A percentile compares a stretch with the other conserved stretches of the same genome.
These are phyloP conservation scores for Lepilemur septentrionalis DNA, from an alignment of 2,797 vertebrate species.

Conservation along the genomic window DNA sequence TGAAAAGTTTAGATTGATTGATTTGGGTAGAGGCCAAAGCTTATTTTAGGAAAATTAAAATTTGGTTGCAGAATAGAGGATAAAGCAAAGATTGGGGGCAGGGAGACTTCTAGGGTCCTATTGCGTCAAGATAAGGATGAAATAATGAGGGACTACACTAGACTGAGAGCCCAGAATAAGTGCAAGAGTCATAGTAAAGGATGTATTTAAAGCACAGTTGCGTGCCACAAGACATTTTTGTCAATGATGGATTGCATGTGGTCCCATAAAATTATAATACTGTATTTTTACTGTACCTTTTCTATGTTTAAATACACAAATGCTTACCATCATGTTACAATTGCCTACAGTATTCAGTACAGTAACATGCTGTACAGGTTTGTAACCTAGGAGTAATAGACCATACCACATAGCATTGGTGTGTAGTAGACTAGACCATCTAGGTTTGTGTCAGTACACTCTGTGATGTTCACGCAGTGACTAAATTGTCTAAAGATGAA, in stretches of 20 bases:
- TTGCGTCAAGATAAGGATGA: background rate
- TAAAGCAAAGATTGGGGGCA: slow-evolving; percentile 17
- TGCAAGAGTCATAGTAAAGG: background rate
- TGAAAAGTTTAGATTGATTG: background rate
- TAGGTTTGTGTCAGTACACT: background rate
- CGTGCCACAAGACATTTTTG: background rate
- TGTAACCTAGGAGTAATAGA: background rate
- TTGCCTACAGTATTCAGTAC: background rate
- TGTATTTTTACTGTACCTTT: background rate
- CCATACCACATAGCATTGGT: background rate
- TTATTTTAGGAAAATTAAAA: slow-evolving; percentile 11
- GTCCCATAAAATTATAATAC: background rate
- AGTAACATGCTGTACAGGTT: background rate
- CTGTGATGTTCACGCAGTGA: background rate
- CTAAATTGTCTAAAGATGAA: background rate
- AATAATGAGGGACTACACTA: background rate
- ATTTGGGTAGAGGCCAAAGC: slow-evolving; percentile 1
- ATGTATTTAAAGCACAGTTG: background rate
- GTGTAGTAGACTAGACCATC: background rate
- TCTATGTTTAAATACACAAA: background rate
- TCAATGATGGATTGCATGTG: background rate
- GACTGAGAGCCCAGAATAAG: background rate
- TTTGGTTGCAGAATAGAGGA: background rate
- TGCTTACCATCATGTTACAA: background rate
- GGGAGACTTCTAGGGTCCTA: background rate